Evolutionary conservation across 2,113 vertebrate species (phyloP).

Genomic region (Pachyramphus minor): DNA sequence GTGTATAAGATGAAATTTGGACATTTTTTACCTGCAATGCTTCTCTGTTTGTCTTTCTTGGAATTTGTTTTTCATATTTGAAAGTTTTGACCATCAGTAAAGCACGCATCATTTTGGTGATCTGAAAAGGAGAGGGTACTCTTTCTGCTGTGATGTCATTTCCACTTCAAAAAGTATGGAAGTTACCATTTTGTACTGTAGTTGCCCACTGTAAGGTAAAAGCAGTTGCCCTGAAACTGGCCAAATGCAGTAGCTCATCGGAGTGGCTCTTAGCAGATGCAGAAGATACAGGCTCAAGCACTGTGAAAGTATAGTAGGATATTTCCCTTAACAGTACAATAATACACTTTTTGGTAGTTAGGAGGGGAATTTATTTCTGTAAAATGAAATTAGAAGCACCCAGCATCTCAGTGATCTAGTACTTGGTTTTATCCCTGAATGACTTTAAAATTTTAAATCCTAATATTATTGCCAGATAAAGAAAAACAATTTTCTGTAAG

Average conservation of each 20-base stretch:
- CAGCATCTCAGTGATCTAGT: background rate
- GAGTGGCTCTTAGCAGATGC: background rate
- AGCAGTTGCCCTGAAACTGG: background rate
- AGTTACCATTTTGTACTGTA: background rate
- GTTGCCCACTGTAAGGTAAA: background rate
- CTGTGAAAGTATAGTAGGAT: background rate
- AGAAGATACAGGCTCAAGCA: background rate
- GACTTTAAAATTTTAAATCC: background rate
- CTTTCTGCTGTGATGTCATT: background rate
- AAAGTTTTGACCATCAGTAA: background rate
- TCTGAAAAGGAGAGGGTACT: background rate
- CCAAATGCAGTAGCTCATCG: background rate
- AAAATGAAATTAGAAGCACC: background rate
- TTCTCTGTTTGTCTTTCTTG: background rate
- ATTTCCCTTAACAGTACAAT: background rate
- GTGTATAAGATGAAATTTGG: background rate
- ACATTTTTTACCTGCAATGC: background rate
- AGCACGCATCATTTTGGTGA: background rate
- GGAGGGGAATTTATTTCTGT: background rate
- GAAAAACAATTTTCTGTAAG: background rate
- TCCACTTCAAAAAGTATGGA: background rate
- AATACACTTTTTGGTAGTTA: background rate
- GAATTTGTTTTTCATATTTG: background rate
- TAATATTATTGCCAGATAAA: background rate
- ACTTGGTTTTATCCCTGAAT: background rate